These are phyloP conservation scores for Deroplatys truncata DNA, from an alignment of 2,888 invertebrate species.

Conservation along the genomic window DNA sequence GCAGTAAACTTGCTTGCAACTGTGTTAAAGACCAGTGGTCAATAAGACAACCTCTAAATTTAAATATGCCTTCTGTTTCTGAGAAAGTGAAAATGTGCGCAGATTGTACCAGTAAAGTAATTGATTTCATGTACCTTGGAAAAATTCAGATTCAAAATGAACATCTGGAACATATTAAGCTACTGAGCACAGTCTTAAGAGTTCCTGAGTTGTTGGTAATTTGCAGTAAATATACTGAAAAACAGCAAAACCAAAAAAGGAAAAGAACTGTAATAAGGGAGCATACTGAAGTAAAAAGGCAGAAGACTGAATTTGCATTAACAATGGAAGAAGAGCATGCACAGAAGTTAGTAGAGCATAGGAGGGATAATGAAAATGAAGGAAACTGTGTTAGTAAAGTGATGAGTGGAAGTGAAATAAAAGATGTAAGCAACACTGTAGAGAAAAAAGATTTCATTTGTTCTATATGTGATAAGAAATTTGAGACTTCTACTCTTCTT, in stretches of 20 bases:
- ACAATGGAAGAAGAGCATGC: not conserved
- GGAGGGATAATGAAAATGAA: not conserved
- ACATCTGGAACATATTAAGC: conserved; percentile 24
- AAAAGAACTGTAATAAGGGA: not conserved
- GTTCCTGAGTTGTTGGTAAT: conserved; percentile 21
- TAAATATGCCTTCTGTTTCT: not conserved
- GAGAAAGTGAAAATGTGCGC: conserved; percentile 8
- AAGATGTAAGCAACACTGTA: not conserved
- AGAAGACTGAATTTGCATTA: not conserved
- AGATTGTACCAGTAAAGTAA: conserved; percentile 24
- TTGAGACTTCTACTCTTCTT: conserved; percentile 16
- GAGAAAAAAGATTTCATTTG: conserved; percentile 4
- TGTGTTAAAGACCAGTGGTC: conserved; percentile 15
- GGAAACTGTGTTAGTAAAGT: not conserved
- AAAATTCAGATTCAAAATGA: conserved; percentile 24
- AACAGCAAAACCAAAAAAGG: not conserved
- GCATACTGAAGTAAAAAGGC: not conserved
- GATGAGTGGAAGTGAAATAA: not conserved
- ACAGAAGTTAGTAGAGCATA: not conserved
- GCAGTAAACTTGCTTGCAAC: not conserved
- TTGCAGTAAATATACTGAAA: conserved; percentile 19
- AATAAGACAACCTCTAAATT: conserved; percentile 20
- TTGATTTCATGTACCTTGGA: conserved; percentile 29
- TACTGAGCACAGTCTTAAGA: conserved; percentile 13
- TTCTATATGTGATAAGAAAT: conserved; percentile 21